Evolutionary conservation across 2,113 vertebrate genomes (phyloP).

Genomic region (Coracopsis vasa): DNA sequence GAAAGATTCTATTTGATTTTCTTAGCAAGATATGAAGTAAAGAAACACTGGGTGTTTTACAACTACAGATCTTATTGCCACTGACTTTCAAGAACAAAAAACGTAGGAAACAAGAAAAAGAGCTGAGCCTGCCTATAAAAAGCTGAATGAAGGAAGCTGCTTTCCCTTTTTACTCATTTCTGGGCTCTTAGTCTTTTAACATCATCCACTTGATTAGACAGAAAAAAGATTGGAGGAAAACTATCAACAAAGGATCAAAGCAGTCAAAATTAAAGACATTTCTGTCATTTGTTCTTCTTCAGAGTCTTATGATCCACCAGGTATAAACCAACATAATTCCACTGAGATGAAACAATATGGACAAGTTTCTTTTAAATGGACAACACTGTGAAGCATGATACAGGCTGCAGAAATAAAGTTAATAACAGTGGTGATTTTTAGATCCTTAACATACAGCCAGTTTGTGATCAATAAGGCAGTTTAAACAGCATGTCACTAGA

Average conservation of each 20-base stretch:
- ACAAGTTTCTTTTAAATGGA: not conserved
- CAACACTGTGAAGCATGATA: not conserved
- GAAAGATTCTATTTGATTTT: not conserved
- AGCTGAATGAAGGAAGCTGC: not conserved
- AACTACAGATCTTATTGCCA: not conserved
- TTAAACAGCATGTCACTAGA: not conserved
- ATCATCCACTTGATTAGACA: not conserved
- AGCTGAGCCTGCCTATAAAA: not conserved
- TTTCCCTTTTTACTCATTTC: not conserved
- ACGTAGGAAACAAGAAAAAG: not conserved
- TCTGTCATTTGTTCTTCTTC: not conserved
- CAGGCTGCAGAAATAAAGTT: not conserved
- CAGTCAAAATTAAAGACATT: not conserved
- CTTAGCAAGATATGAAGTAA: not conserved
- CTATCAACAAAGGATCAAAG: not conserved
- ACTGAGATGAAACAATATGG: not conserved
- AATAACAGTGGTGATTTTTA: not conserved
- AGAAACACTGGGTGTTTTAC: not conserved
- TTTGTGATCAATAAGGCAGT: not conserved
- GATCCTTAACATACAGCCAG: not conserved
- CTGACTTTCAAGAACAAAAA: not conserved
- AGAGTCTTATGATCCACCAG: not conserved
- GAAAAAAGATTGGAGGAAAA: not conserved
- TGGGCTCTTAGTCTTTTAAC: not conserved
- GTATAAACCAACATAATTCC: not conserved